phyloP scores from a whole-genome alignment of 2,888 invertebrate species.

The Epinotia nisella region DNA sequence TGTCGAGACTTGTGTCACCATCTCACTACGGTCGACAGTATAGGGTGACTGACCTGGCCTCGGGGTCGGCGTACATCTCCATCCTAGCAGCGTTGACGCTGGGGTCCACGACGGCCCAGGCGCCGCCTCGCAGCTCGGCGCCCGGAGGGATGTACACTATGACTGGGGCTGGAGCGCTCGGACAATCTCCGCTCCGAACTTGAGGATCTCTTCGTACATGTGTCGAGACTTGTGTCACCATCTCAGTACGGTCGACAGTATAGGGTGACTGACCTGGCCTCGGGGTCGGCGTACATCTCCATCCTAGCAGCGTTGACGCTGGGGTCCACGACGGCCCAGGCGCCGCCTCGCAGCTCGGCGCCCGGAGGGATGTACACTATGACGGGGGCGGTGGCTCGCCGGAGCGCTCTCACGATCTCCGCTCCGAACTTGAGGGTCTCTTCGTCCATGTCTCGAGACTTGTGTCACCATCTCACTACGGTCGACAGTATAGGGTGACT shows the following conservation, averaged over 20 bases:
- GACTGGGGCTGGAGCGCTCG: constrained; percentile 94
- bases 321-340: constrained; percentile 99
- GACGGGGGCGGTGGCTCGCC: constrained; percentile 94
- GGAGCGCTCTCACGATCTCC: background rate
- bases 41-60: constrained; percentile 85
- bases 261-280: constrained; percentile 85
- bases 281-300: constrained; percentile 99
- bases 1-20: too few species aligned
- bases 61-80: constrained; percentile 99
- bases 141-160: constrained; percentile 98
- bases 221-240: too few species aligned
- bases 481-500: too few species aligned
- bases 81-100: constrained; percentile 97
- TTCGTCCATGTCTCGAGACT: too few species aligned
- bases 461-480: too few species aligned
- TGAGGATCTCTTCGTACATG: too few species aligned
- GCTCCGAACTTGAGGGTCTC: too few species aligned
- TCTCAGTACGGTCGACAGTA: too few species aligned
- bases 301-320: constrained; percentile 94
- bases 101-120: constrained; percentile 99
- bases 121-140: constrained; percentile 98
- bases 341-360: constrained; percentile 98
- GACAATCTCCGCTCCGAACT: background rate
- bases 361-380: constrained; percentile 98
- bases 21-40: too few species aligned